Percentiles rank a stretch among this genome's conserved stretches.
Evolutionary conservation across 1,140 invertebrate genomes (phyloP).

Genomic region (Phortica variegata): DNA sequence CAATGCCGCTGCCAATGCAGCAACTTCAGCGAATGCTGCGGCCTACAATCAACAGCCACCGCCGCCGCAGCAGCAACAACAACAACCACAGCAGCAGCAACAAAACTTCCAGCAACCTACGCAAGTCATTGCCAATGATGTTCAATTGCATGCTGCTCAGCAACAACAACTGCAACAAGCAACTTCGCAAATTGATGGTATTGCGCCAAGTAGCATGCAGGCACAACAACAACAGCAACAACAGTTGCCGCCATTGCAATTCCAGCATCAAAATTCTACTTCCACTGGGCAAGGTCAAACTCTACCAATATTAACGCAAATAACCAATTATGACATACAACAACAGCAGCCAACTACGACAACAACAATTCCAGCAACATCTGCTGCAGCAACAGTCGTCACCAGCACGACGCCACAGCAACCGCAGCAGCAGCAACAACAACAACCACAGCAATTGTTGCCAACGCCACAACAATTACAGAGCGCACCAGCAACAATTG

Average conservation of each 20-base stretch:
- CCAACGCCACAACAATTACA: conserved; percentile 24
- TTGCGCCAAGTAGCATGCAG: conserved; percentile 14
- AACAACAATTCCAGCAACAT: conserved; percentile 11
- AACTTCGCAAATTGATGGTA: conserved; percentile 41
- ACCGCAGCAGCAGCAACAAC: conserved; percentile 11
- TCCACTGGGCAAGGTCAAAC: conserved; percentile 39
- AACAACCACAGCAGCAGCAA: too few relatives aligned
- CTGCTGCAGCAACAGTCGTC: conserved; percentile 9
- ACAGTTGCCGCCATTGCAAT: conserved; percentile 17
- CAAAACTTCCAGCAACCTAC: too few relatives aligned
- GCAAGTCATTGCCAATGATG: too few relatives aligned
- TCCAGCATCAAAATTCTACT: conserved; percentile 25
- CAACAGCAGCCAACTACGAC: conserved; percentile 11
- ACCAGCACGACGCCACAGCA: background rate
- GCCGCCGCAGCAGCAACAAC: too few relatives aligned
- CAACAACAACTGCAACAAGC: conserved; percentile 2
- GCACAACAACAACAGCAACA: conserved; percentile 16
- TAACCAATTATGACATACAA: conserved; percentile 35
- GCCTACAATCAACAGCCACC: too few relatives aligned
- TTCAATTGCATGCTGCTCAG: too few relatives aligned
- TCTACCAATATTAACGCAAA: conserved; percentile 41
- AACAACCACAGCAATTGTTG: conserved; percentile 7
- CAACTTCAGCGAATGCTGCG: too few relatives aligned
- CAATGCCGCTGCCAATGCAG: too few relatives aligned
- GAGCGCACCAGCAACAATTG: conserved; percentile 47